phyloP scores from a whole-genome alignment of 2,888 invertebrate species.

The Tiphia femorata region DNA sequence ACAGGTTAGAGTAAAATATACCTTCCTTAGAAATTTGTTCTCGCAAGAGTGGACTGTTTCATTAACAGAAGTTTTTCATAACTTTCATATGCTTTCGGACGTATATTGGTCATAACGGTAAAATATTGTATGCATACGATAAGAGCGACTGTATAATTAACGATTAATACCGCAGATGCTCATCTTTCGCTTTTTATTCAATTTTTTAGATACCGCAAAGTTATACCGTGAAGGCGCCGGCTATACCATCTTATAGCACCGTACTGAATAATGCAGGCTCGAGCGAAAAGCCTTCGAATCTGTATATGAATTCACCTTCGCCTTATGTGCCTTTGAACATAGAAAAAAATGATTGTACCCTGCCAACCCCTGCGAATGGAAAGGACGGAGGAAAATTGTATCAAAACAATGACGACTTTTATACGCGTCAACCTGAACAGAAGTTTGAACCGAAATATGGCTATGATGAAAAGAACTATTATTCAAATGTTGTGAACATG shows the following conservation, averaged over 20 bases:
- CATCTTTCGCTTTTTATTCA: too few species aligned
- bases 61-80: conserved; percentile 11
- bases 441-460: conserved; percentile 60
- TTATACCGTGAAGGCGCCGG: conserved; percentile 77
- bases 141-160: too few species aligned
- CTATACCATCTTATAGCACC: conserved; percentile 83
- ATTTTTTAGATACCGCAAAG: conserved; percentile 81
- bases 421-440: conserved; percentile 54
- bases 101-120: conserved; percentile 21
- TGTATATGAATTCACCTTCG: conserved; percentile 64
- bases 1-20: conserved; percentile 67
- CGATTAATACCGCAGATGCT: too few species aligned
- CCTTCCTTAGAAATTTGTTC: neutral
- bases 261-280: conserved; percentile 72
- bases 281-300: conserved; percentile 57
- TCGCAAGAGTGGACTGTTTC: neutral
- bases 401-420: conserved; percentile 60
- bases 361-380: conserved; percentile 45
- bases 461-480: conserved; percentile 63
- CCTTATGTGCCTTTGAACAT: conserved; percentile 55
- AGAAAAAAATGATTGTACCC: conserved; percentile 62
- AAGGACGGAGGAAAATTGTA: conserved; percentile 54
- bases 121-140: conserved; percentile 3
- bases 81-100: conserved; percentile 13
- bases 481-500: conserved; percentile 63